These are phyloP conservation scores for Platycheirus rosarum DNA, from an alignment of 2,888 invertebrate species.

Conservation along the genomic window DNA sequence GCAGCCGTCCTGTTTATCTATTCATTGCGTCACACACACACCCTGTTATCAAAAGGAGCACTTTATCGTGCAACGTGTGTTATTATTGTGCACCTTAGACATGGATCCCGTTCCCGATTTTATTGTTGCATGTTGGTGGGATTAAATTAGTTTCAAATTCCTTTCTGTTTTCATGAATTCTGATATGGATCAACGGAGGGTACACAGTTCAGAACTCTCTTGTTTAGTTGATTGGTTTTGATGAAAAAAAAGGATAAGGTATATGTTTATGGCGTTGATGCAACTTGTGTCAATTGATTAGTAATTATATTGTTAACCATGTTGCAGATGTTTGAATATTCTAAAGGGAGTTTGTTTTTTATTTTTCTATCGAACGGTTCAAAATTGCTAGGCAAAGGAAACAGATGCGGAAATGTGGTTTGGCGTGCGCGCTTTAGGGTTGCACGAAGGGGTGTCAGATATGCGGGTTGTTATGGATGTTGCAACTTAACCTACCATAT, in stretches of 20 bases:
- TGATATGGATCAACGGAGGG: slow-evolving; percentile 44
- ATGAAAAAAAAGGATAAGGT: slow-evolving; percentile 26
- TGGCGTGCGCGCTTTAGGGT: slow-evolving; percentile 23
- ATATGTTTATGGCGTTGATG: slow-evolving; percentile 37
- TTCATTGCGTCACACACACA: slow-evolving; percentile 64
- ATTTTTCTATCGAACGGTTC: too few relatives aligned
- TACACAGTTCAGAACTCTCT: slow-evolving; percentile 13
- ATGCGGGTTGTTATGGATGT: too few relatives aligned
- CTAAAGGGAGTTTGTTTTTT: slow-evolving; percentile 23
- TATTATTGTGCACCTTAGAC: slow-evolving; percentile 37
- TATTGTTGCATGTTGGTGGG: slow-evolving; percentile 24
- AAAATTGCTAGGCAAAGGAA: slow-evolving; percentile 22
- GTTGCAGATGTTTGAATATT: slow-evolving; percentile 60
- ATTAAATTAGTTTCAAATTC: slow-evolving; percentile 58
- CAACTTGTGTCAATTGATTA: slow-evolving; percentile 66
- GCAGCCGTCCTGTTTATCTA: slow-evolving; percentile 51
- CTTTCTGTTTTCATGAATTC: slow-evolving; percentile 11
- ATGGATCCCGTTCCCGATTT: not conserved
- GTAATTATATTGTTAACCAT: slow-evolving; percentile 67
- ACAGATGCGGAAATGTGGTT: slow-evolving; percentile 43
- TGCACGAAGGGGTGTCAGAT: not conserved
- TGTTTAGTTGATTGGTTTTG: slow-evolving; percentile 1
- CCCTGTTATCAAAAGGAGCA: slow-evolving; percentile 49
- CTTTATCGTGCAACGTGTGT: slow-evolving; percentile 49
- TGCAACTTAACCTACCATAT: too few relatives aligned